These are phyloP conservation scores for Thaumatotibia leucotreta DNA, from an alignment of 1,140 invertebrate genomes.

Conservation along the genomic window DNA sequence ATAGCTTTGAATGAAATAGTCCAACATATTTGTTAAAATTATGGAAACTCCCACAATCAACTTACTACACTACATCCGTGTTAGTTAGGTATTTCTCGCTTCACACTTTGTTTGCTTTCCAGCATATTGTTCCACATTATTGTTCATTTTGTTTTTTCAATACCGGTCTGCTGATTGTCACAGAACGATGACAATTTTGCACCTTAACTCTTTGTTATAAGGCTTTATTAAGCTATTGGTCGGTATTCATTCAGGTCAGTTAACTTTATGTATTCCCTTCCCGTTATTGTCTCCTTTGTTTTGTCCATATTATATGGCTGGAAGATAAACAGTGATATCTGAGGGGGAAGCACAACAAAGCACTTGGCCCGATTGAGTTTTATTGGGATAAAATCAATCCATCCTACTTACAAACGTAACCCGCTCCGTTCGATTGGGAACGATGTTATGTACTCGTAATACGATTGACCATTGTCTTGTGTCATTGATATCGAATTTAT, in stretches of 20 bases:
- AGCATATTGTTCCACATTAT: conserved; percentile 32
- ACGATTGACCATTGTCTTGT: too few species aligned
- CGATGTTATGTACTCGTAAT: too few species aligned
- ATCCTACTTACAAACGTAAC: neutral
- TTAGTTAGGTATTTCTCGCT: neutral
- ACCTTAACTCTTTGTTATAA: neutral
- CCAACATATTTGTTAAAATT: too few species aligned
- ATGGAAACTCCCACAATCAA: neutral
- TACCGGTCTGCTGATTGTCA: conserved; percentile 31
- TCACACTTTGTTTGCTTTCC: conserved; percentile 5
- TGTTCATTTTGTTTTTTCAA: conserved; percentile 32
- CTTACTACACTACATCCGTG: neutral
- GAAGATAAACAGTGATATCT: neutral
- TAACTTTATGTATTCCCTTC: conserved; percentile 33
- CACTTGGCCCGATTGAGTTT: conserved; percentile 6
- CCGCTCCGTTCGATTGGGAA: neutral
- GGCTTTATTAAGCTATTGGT: neutral
- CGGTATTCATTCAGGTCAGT: conserved; percentile 38
- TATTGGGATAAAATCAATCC: conserved; percentile 11
- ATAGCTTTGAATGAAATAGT: too few species aligned
- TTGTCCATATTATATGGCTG: conserved; percentile 8
- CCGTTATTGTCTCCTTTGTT: conserved; percentile 13
- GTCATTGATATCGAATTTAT: too few species aligned
- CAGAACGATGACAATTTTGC: conserved; percentile 15
- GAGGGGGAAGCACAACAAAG: neutral